Base-by-base conservation (phyloP, 2,797 vertebrate species). In the Siniperca obscura region DNA sequence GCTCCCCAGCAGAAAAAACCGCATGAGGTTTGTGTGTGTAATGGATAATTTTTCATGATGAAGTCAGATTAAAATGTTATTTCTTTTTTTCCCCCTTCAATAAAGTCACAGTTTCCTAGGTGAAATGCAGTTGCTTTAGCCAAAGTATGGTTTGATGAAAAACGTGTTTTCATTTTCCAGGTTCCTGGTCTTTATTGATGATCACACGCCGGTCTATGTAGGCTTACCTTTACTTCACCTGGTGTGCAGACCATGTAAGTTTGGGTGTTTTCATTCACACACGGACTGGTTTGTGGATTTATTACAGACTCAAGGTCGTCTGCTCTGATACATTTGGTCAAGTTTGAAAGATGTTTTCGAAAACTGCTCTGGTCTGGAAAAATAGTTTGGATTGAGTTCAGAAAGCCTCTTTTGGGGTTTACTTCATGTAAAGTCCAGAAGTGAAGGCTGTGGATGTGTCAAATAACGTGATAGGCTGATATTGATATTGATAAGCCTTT, bases 161-260 rank as follows among this genome's bases (percentile, higher is more conserved):
- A 52, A 38, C 10, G 0, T 68, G 3, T 70, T 62, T 82, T 64
- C 55, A 38, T 80, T 38, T 90, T 65, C 19, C 90, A 99, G 98
- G 89, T 98, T 98, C 87, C 92, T 99, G 70, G 96, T 98, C 80
- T 98, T 99, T 85, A 93, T 95, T 0, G 98, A 99, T 5, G 95
- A 98, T 0, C 96, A 96, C 8, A 95, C 92, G 0, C 94, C 97
- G 0, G 87, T 94, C 0, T 99, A 99, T 7, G 95, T 97, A 44
- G 90, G 93, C 56, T 94, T 97, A 50, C 95, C 95, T 38, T 92
- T 93, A 75, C 89, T 99, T 27, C 96, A 95, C 86, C 89, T 96
- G 0, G 90, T 99, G 74, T 98, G 95, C 93, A 92, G 93, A 81
- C 97, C 97, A 11, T 0, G 98, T 99, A 95, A 97, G 95, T 75